Percentiles rank a stretch among this genome's conserved stretches.
Conservation (phyloP, 2,888 invertebrate species). For the Margaritifera margaritifera region DNA sequence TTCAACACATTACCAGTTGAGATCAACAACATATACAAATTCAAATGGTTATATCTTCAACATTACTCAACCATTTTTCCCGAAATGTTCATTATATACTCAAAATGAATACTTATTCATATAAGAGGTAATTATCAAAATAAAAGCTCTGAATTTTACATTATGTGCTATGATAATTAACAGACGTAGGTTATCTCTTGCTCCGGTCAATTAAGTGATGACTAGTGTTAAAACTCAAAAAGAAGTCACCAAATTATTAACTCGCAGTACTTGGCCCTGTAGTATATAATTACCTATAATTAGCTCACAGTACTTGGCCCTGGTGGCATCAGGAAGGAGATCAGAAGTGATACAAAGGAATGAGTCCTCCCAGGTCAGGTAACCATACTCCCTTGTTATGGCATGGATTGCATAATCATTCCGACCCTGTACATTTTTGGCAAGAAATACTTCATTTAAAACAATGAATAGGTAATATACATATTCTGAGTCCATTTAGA, state of each 20-base stretch:
- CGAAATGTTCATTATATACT: too few relatives aligned
- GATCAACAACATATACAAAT: too few relatives aligned
- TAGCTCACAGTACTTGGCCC: conserved; percentile 72
- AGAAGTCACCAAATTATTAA: conserved; percentile 68
- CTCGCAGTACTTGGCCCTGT: conserved; percentile 71
- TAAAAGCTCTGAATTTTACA: neutral
- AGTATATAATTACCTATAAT: conserved; percentile 68
- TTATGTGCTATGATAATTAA: neutral
- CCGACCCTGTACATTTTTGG: conserved; percentile 62
- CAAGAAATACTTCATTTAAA: too few relatives aligned
- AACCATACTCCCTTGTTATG: conserved; percentile 69
- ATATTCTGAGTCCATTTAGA: too few relatives aligned
- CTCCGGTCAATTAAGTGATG: neutral
- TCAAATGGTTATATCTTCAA: too few relatives aligned
- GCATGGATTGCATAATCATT: conserved; percentile 71
- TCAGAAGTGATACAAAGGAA: conserved; percentile 70
- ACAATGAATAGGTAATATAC: too few relatives aligned
- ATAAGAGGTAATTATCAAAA: too few relatives aligned
- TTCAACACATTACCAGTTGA: too few relatives aligned
- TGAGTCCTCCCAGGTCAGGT: conserved; percentile 72
- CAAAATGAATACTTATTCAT: too few relatives aligned
- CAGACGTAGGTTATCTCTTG: too few relatives aligned
- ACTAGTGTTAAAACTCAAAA: too few relatives aligned
- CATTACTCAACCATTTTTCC: too few relatives aligned
- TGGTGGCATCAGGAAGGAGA: conserved; percentile 66